Percentiles rank a stretch among this genome's conserved stretches.
Conservation (phyloP, 2,797 vertebrate genomes). For the Poecilia wingei region DNA sequence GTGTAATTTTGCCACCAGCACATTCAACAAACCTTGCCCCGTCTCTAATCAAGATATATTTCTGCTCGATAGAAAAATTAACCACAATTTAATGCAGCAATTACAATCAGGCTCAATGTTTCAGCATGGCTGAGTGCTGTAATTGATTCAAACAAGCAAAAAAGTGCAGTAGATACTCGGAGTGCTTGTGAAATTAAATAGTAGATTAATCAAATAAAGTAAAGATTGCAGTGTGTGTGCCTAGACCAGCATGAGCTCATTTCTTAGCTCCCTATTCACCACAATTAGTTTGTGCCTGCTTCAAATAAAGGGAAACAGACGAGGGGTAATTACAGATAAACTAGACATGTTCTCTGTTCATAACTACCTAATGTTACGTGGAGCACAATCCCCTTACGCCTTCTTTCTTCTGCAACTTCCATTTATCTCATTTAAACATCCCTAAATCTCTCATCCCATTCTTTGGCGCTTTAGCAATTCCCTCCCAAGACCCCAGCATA, state of each 20-base stretch:
- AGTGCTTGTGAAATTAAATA: conserved; percentile 36
- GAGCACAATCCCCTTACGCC: conserved; percentile 30
- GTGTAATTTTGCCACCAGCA: conserved; percentile 19
- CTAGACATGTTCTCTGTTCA: conserved; percentile 64
- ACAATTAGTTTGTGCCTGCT: conserved; percentile 54
- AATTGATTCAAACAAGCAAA: conserved; percentile 52
- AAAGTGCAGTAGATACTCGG: conserved; percentile 17
- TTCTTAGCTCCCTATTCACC: conserved; percentile 57
- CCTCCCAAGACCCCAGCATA: conserved; percentile 13
- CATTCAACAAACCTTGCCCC: conserved; percentile 27
- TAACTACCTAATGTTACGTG: conserved; percentile 57
- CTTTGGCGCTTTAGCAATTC: background rate
- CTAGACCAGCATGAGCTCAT: conserved; percentile 17
- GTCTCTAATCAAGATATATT: conserved; percentile 47
- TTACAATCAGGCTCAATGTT: conserved; percentile 57
- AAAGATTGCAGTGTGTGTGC: conserved; percentile 5
- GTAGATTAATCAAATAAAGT: conserved; percentile 54
- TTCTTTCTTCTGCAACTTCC: background rate
- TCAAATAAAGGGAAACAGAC: conserved; percentile 54
- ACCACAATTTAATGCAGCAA: conserved; percentile 51
- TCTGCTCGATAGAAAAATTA: conserved; percentile 53
- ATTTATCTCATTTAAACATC: conserved; percentile 37
- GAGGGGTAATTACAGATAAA: conserved; percentile 74
- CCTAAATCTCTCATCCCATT: conserved; percentile 2
- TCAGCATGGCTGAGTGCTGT: conserved; percentile 8